Base-by-base conservation (phyloP, 2,113 vertebrate species). In the Agapornis roseicollis region DNA sequence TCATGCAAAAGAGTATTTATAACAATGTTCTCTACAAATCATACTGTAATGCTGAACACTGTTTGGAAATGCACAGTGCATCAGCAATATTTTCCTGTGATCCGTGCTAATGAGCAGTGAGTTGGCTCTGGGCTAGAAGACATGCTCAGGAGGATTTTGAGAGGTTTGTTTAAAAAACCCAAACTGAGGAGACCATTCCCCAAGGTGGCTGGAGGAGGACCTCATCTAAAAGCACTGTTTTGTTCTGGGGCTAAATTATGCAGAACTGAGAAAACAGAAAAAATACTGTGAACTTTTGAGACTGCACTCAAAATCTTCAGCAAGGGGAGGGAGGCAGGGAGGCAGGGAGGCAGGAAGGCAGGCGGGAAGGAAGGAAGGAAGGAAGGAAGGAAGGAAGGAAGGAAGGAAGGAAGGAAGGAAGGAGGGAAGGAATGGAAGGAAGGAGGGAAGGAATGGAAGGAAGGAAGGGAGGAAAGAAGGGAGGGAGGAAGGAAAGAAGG, bases 41-140 rank as follows among this genome's bases (percentile, higher is more conserved):
- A 27, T 28, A 19, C 37, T 2, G 5, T 53, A 77, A 78, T 58
- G 53, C 46, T 42, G 47, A 71, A 63, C 39, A 44, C 11, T 41
- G 20, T 53, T 85, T 37, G 49, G 58, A 89, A 95, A 85, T 47
- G 49, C 50, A 55, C 3, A 35, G 70, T 80, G 35, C 46, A 28
- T 77, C 76, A 91, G 63, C 82, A 88, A 33, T 50, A 31, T 85
- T 94, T 96, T 87, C 70, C 46, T 88, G 41, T 80, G 53, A 80
- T 80, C 76, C 5, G 9, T 72, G 33, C 28, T 89, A 80, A 79
- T 77, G 64, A 88, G 53, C 49, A 66, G 49, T 49, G 25, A 63
- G 55, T 39, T 80, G 79, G 25, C 58, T 80, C 50, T 69, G 37
- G 73, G 17, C 13, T 55, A 53, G 44, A 79, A 3, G 1, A 41